A percentile compares a stretch with the other conserved stretches of the same genome.
Conservation (phyloP, 2,797 vertebrate species). For the Crypturellus tataupa region DNA sequence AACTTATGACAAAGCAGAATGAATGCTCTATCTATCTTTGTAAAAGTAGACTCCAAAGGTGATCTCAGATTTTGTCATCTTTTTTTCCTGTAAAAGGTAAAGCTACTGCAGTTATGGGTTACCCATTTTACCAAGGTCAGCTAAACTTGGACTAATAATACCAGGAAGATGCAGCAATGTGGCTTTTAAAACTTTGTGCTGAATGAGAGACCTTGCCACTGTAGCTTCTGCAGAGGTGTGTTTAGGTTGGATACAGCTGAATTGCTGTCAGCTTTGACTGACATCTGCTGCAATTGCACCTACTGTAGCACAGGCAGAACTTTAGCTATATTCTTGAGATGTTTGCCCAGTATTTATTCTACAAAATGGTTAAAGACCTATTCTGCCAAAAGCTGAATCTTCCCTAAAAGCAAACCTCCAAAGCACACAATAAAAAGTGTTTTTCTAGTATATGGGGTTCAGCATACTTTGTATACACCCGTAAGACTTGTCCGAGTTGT, state of each 20-base stretch:
- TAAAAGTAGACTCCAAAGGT: neutral
- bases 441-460: neutral
- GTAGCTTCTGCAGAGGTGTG: neutral
- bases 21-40: neutral
- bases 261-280: neutral
- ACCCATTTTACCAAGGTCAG: neutral
- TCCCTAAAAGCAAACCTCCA: neutral
- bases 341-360: neutral
- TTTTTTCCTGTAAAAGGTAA: neutral
- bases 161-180: neutral
- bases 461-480: accelerated
- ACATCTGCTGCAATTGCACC: neutral
- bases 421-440: neutral
- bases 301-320: neutral
- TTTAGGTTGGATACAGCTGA: conserved; percentile 32
- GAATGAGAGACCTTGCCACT: neutral
- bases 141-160: neutral
- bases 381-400: neutral
- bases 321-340: neutral
- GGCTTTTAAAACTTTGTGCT: neutral
- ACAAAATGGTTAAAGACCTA: neutral
- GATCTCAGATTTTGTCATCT: neutral
- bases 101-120: neutral
- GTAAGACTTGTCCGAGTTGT: neutral
- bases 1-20: neutral